phyloP scores from a whole-genome alignment of 2,113 vertebrate genomes.

The Verasper variegatus region DNA sequence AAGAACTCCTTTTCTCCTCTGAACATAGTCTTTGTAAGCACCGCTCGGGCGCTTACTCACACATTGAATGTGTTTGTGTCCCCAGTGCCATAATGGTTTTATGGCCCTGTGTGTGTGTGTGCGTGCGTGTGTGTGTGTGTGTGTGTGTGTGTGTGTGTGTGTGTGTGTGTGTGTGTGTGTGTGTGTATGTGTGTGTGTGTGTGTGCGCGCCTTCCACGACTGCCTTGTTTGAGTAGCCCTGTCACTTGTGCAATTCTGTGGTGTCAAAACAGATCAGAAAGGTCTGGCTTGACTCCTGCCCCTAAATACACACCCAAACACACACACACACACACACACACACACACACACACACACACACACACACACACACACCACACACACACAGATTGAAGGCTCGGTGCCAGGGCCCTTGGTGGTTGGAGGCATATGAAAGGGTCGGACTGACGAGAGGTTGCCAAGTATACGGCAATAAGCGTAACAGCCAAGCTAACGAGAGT shows the following conservation, averaged over 20 bases:
- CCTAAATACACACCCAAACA: constrained; percentile 48
- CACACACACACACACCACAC: constrained; percentile 24
- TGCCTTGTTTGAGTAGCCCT: constrained; percentile 80
- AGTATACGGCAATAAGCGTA: constrained; percentile 76
- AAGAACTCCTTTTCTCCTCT: constrained; percentile 65
- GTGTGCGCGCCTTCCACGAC: constrained; percentile 56
- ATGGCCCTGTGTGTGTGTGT: constrained; percentile 50
- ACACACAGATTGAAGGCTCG: constrained; percentile 62
- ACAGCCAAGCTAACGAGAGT: constrained; percentile 79
- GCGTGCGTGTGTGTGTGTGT: constrained; percentile 43
- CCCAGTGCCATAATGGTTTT: constrained; percentile 71
- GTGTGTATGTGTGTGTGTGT: constrained; percentile 36
- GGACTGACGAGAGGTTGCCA: constrained; percentile 79
- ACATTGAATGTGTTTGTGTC: constrained; percentile 76
- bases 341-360: constrained; percentile 30
- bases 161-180: constrained; percentile 38
- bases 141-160: constrained; percentile 10
- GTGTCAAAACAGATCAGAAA: constrained; percentile 86
- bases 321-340: constrained; percentile 25
- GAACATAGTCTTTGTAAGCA: constrained; percentile 75
- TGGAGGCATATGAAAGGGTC: constrained; percentile 82
- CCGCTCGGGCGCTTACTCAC: constrained; percentile 71
- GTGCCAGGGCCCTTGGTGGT: constrained; percentile 81
- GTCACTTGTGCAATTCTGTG: constrained; percentile 81
- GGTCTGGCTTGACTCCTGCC: constrained; percentile 78